Evolutionary conservation across 1,140 invertebrate genomes (phyloP).

Genomic region (Manduca sexta): DNA sequence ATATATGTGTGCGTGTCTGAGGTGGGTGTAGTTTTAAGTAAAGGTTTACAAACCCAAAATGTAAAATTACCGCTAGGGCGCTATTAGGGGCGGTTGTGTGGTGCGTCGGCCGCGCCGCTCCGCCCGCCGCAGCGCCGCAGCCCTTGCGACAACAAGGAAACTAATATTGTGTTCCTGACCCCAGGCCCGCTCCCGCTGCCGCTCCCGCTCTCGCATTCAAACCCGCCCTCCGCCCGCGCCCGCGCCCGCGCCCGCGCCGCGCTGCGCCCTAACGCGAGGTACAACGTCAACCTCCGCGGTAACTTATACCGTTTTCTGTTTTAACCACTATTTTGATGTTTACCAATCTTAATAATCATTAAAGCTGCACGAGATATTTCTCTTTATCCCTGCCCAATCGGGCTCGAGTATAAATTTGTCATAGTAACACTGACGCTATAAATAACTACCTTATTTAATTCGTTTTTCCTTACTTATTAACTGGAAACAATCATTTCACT

Average conservation of each 20-base stretch:
- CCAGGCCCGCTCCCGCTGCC: conserved; percentile 37
- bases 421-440: too few species aligned
- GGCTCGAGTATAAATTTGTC: too few species aligned
- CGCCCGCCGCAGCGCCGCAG: conserved; percentile 65
- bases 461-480: too few species aligned
- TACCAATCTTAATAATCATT: too few species aligned
- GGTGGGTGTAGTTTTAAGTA: conserved; percentile 65
- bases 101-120: conserved; percentile 62
- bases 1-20: conserved; percentile 18
- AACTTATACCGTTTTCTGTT: too few species aligned
- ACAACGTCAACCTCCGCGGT: conserved; percentile 13
- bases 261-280: conserved; percentile 11
- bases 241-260: background rate
- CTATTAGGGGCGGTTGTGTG: conserved; percentile 66
- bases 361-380: too few species aligned
- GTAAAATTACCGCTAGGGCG: conserved; percentile 71
- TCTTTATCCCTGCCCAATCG: too few species aligned
- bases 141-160: conserved; percentile 75
- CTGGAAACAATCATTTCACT: too few species aligned
- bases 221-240: conserved; percentile 42
- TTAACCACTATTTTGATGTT: too few species aligned
- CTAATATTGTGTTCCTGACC: conserved; percentile 73
- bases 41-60: conserved; percentile 72
- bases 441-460: too few species aligned
- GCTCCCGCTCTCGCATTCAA: conserved; percentile 43